Percentiles rank a stretch among this genome's conserved stretches.
Conservation (phyloP, 2,797 vertebrate genomes). For the Rhinogobio ventralis region DNA sequence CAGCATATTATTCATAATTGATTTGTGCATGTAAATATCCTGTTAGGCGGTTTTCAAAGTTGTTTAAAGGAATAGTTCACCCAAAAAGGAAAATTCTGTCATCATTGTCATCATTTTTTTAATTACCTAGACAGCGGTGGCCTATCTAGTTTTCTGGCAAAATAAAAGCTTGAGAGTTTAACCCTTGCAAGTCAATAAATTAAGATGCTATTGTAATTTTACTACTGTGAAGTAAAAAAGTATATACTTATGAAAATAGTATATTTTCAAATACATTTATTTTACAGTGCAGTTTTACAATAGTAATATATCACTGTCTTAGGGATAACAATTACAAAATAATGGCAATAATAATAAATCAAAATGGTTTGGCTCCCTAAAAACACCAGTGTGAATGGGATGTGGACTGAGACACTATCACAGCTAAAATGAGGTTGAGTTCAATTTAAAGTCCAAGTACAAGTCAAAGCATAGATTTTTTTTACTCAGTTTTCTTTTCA, state of each 20-base stretch:
- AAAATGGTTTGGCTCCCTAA: no score
- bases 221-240: not conserved
- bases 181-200: not conserved
- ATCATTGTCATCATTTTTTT: no score
- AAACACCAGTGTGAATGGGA: no score
- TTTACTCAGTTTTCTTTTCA: no score
- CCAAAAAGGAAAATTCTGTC: no score
- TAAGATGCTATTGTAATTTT: not conserved
- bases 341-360: no score
- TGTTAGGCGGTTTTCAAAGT: not conserved
- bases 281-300: not conserved
- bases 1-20: not conserved
- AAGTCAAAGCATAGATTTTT: no score
- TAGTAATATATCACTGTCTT: not conserved
- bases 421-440: no score
- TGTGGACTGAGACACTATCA: no score
- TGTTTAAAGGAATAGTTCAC: not conserved
- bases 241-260: not conserved
- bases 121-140: not conserved
- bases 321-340: no score
- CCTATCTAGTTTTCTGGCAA: not conserved
- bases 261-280: not conserved
- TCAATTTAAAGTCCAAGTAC: no score
- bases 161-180: not conserved
- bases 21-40: not conserved